Evolutionary conservation across 2,888 invertebrate species (phyloP).

Genomic region (Sialis fuliginosa): DNA sequence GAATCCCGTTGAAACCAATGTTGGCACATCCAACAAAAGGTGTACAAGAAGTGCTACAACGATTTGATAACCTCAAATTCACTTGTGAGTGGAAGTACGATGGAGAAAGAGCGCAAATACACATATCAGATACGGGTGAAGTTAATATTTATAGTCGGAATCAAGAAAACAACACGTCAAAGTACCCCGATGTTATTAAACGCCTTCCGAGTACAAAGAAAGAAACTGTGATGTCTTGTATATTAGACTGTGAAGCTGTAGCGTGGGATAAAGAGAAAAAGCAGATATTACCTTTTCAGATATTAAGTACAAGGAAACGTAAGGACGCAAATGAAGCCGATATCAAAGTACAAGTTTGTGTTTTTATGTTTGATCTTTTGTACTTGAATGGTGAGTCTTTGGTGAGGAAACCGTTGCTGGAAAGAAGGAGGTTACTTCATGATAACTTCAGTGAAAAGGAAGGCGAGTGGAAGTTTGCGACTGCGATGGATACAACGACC

Average conservation of each 20-base stretch:
- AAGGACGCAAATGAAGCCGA: conserved; percentile 47
- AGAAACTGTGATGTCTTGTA: conserved; percentile 53
- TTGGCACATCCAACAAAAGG: conserved; percentile 95
- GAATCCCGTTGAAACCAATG: conserved; percentile 95
- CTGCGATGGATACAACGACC: conserved; percentile 57
- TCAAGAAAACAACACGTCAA: conserved; percentile 84
- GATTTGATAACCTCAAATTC: conserved; percentile 58
- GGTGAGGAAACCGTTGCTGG: conserved; percentile 56
- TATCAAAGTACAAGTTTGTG: conserved; percentile 65
- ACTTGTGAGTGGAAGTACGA: conserved; percentile 99
- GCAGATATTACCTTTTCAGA: conserved; percentile 90
- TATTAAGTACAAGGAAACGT: conserved; percentile 85
- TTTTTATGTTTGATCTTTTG: conserved; percentile 91
- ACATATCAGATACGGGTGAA: conserved; percentile 43
- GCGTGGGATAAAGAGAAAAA: conserved; percentile 82
- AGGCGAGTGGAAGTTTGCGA: conserved; percentile 83
- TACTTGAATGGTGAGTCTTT: conserved; percentile 78
- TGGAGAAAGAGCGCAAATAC: conserved; percentile 94
- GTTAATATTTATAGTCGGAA: conserved; percentile 86
- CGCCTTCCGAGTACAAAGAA: conserved; percentile 41
- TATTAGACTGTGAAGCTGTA: conserved; percentile 92
- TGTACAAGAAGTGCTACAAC: conserved; percentile 68
- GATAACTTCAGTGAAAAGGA: conserved; percentile 50
- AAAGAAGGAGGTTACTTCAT: conserved; percentile 53
- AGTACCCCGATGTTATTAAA: conserved; percentile 87